Evolutionary conservation across 2,888 invertebrate genomes (phyloP), one percentile per base, ranked within the genome.

Genomic region (Lingula anatina): DNA sequence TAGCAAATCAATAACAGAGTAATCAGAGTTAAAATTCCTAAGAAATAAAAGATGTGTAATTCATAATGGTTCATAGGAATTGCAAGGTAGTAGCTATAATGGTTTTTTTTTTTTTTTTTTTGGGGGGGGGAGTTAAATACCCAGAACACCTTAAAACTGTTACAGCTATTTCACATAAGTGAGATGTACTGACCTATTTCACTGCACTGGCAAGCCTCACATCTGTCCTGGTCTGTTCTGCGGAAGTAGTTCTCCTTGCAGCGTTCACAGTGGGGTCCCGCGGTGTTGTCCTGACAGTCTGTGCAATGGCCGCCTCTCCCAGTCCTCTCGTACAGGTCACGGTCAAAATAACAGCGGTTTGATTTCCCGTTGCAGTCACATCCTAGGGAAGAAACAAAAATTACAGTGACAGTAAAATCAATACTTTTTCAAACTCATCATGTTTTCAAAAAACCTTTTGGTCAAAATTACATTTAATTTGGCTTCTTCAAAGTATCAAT

Each of bases 261-360:
- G 15, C 88, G 81, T 75, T 99, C 97, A 75, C 99, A 99, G 78
- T 96, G 92, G 12, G 94, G 85, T 0, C 97, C 97, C 62, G 89
- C 93, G 1, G 97, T 85, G 80, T 96, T 93, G 53, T 91, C 92
- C 0, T 85, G 83, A 71, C 99, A 99, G 69, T 96, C 92, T 53
- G 89, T 80, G 71, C 99, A 99, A 69, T 95, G 93, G 2, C 99
- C 99, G 24, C 99, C 99, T 72, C 94, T 93, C 0, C 97, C 96
- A 0, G 93, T 94, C 57, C 83, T 76, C 59, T 89, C 87, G 78
- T 89, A 99, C 40, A 97, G 82, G 46, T 89, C 87, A 68, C 87
- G 86, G 80, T 99, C 96, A 81, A 97, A 99, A 82, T 85, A 91
- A 77, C 99, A 99, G 54, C 90, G 86, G 68, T 89, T 87, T n/a